Percentiles rank a stretch among this genome's conserved stretches.
These are phyloP conservation scores for Naja naja DNA, from an alignment of 2,113 vertebrate species.

Conservation along the genomic window DNA sequence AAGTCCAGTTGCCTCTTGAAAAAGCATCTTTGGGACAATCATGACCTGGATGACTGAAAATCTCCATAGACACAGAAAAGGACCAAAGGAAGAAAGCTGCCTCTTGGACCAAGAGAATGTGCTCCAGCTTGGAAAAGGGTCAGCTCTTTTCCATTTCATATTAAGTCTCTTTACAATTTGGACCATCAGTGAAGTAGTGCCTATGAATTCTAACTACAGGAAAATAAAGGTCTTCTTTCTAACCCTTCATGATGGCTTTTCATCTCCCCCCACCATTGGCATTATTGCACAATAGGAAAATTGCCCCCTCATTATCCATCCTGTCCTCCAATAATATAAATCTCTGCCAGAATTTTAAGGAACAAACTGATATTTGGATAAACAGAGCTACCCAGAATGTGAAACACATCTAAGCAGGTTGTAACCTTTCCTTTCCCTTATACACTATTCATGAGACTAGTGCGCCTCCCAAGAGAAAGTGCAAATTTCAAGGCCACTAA, in stretches of 20 bases:
- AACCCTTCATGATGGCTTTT: background rate
- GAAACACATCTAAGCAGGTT: background rate
- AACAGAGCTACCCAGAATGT: conserved; percentile 7
- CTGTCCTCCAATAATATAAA: background rate
- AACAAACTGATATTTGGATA: background rate
- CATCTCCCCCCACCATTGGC: background rate
- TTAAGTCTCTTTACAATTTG: background rate
- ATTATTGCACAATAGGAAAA: background rate
- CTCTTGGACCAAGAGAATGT: background rate
- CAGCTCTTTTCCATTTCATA: background rate
- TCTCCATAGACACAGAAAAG: background rate
- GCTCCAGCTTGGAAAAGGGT: background rate
- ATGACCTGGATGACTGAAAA: too few species aligned
- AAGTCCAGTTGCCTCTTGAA: too few species aligned
- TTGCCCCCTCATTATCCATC: background rate
- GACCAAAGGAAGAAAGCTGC: background rate
- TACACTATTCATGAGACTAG: conserved; percentile 41
- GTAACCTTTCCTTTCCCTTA: background rate
- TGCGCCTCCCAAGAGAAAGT: conserved; percentile 3
- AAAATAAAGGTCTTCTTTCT: background rate
- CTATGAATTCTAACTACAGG: background rate
- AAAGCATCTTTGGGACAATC: too few species aligned
- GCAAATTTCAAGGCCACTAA: conserved; percentile 39
- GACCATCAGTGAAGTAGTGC: background rate
- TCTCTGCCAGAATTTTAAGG: background rate